These are phyloP conservation scores for Pygocentrus nattereri DNA, from an alignment of 2,797 vertebrate genomes.

Conservation along the genomic window DNA sequence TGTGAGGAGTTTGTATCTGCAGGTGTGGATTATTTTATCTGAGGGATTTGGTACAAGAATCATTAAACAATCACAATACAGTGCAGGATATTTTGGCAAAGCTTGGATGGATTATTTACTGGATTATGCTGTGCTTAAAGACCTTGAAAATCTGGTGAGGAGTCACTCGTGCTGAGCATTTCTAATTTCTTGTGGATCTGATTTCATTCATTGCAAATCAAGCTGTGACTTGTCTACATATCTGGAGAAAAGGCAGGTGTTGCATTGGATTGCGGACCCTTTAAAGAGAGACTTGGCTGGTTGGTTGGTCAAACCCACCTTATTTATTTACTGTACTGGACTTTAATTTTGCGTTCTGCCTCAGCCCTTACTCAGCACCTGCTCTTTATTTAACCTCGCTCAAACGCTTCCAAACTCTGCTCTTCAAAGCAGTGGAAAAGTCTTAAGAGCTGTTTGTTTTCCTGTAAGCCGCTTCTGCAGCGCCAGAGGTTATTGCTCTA, in stretches of 20 bases:
- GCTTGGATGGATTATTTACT: slow-evolving; percentile 10
- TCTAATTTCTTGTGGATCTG: slow-evolving; percentile 26
- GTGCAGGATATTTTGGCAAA: slow-evolving; percentile 7
- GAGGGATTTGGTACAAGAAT: neutral
- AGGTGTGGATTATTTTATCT: neutral
- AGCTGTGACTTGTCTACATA: slow-evolving; percentile 25
- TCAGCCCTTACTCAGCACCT: slow-evolving; percentile 60
- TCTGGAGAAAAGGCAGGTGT: slow-evolving; percentile 45
- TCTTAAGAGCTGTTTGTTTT: slow-evolving; percentile 64
- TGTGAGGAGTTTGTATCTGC: neutral
- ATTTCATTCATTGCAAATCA: slow-evolving; percentile 26
- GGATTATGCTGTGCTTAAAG: slow-evolving; percentile 21
- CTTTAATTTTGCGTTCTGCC: slow-evolving; percentile 52
- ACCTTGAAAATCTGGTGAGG: slow-evolving; percentile 28
- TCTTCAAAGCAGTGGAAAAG: slow-evolving; percentile 63
- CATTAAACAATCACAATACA: neutral
- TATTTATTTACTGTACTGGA: slow-evolving; percentile 57
- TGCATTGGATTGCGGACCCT: slow-evolving; percentile 39
- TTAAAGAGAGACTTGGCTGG: slow-evolving; percentile 45
- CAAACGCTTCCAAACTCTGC: slow-evolving; percentile 51
- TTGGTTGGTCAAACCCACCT: slow-evolving; percentile 30
- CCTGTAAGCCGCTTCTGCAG: slow-evolving; percentile 28
- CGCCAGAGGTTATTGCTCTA: slow-evolving; percentile 6
- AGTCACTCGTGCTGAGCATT: slow-evolving; percentile 4
- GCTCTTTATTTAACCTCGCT: slow-evolving; percentile 63